Conservation (phyloP, 2,888 invertebrate species). For the Microctonus aethiopoides region DNA sequence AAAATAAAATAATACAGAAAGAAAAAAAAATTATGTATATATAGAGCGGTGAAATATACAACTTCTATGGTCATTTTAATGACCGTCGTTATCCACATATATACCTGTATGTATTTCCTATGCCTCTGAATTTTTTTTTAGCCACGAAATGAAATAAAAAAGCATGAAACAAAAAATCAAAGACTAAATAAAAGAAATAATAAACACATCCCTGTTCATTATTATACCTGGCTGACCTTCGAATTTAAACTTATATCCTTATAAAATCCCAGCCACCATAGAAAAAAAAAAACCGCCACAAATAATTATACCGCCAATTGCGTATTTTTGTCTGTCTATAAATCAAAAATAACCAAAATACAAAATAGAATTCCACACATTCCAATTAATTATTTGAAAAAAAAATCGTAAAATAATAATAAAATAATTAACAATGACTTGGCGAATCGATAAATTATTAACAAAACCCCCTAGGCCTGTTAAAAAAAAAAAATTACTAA, state of each 20-base stretch:
- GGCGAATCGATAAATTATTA: too few relatives aligned
- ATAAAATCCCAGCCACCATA: slow-evolving; percentile 7
- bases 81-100: not conserved
- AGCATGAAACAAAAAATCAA: not conserved
- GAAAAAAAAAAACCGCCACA: too few relatives aligned
- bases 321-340: not conserved
- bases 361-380: not conserved
- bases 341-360: not conserved
- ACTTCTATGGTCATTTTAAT: slow-evolving; percentile 23
- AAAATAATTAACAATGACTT: not conserved
- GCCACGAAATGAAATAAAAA: not conserved
- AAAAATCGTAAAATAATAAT: not conserved
- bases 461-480: too few relatives aligned
- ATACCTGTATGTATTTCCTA: not conserved
- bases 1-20: not conserved
- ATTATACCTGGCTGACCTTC: slow-evolving; percentile 27
- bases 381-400: not conserved
- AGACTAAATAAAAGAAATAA: slow-evolving; percentile 15
- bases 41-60: slow-evolving; percentile 15
- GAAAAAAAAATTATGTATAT: slow-evolving; percentile 1
- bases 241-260: slow-evolving; percentile 27
- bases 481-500: not conserved
- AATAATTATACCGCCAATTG: not conserved
- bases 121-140: slow-evolving; percentile 2
- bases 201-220: slow-evolving; percentile 8